A percentile compares a stretch with the other conserved stretches of the same genome.
These are phyloP conservation scores for Dicrurus megarhynchus DNA, from an alignment of 2,113 vertebrate genomes.

Conservation along the genomic window DNA sequence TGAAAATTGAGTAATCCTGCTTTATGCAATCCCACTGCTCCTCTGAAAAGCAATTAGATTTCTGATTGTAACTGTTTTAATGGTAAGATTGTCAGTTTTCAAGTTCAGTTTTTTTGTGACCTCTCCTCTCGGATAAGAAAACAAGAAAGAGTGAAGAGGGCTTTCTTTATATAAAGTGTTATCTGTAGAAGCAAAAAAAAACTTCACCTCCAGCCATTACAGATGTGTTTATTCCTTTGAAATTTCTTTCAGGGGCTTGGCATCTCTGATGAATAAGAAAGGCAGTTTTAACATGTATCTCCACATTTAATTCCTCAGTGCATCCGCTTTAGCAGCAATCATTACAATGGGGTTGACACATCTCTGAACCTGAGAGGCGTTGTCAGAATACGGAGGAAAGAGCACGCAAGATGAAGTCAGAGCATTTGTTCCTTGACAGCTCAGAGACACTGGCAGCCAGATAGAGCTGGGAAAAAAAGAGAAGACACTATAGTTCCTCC, in stretches of 20 bases:
- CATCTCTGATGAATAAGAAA: not conserved
- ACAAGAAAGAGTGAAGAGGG: not conserved
- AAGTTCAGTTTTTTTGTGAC: not conserved
- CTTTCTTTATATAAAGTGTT: not conserved
- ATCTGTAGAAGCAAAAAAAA: not conserved
- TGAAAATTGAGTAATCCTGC: not conserved
- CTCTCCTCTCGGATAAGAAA: not conserved
- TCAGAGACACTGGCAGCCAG: not conserved
- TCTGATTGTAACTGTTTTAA: not conserved
- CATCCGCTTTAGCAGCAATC: not conserved
- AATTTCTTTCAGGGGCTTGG: not conserved
- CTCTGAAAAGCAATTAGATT: not conserved
- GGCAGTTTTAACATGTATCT: not conserved
- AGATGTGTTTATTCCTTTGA: not conserved
- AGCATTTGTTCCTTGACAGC: constrained; percentile 33
- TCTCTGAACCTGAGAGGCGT: not conserved
- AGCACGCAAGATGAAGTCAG: not conserved
- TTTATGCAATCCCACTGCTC: not conserved
- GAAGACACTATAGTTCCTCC: not conserved
- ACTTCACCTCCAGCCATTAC: not conserved
- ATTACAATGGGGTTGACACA: not conserved
- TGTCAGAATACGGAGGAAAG: not conserved
- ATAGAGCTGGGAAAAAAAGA: not conserved
- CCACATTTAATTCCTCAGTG: not conserved
- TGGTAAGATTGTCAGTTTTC: not conserved